These are phyloP conservation scores for Cerastoderma edule DNA, from an alignment of 2,888 invertebrate genomes.

Conservation along the genomic window DNA sequence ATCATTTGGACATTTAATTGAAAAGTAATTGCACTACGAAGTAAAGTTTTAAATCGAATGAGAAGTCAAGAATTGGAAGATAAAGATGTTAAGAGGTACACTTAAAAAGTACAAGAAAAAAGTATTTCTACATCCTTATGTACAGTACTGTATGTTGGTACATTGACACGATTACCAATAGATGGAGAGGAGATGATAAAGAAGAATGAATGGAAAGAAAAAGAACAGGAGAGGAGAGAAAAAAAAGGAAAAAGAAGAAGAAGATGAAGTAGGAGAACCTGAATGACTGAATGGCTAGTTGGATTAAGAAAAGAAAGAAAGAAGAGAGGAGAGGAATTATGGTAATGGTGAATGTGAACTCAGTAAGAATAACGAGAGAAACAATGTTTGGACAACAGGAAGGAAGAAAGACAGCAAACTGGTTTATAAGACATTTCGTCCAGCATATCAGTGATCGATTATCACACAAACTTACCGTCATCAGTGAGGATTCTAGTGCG, in stretches of 20 bases:
- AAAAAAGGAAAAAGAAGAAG: not conserved
- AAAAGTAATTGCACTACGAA: too few species aligned
- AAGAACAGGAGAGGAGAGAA: not conserved
- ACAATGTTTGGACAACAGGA: not conserved
- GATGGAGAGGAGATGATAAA: not conserved
- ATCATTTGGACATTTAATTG: too few species aligned
- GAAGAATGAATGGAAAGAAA: not conserved
- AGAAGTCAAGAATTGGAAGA: too few species aligned
- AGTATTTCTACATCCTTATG: too few species aligned
- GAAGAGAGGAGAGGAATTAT: not conserved
- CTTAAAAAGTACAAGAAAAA: too few species aligned
- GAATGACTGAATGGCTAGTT: not conserved
- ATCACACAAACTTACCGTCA: too few species aligned
- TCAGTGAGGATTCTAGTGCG: too few species aligned
- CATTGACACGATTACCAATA: too few species aligned
- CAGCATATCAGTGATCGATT: too few species aligned
- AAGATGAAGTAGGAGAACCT: not conserved
- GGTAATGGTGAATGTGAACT: not conserved
- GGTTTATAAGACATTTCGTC: not conserved
- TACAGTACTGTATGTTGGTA: too few species aligned
- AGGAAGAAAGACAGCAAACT: not conserved
- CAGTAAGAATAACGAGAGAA: not conserved
- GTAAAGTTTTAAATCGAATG: too few species aligned
- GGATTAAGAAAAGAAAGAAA: not conserved
- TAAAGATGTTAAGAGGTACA: too few species aligned